phyloP scores from a whole-genome alignment of 2,888 invertebrate genomes.

The Caenorhabditis angaria region DNA sequence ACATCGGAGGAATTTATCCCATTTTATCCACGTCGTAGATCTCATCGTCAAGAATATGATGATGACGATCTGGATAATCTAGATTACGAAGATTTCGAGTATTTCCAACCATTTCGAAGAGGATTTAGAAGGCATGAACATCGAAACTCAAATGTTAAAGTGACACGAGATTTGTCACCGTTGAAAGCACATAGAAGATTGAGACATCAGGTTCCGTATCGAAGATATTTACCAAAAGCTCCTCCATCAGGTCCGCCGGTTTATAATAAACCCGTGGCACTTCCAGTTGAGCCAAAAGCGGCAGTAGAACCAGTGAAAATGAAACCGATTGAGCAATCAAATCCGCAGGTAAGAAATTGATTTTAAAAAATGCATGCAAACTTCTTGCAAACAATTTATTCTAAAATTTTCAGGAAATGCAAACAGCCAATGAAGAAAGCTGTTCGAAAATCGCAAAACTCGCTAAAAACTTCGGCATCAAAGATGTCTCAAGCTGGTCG shows the following conservation, averaged over 20 bases:
- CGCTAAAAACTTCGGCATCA: slow-evolving; percentile 44
- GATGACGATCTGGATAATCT: too few relatives aligned
- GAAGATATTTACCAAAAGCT: slow-evolving; percentile 15
- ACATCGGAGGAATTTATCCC: too few relatives aligned
- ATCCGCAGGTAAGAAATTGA: slow-evolving; percentile 13
- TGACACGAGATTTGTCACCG: slow-evolving; percentile 26
- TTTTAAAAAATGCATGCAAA: too few relatives aligned
- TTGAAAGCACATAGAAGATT: slow-evolving; percentile 21
- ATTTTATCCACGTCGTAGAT: neutral
- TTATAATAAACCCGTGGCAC: neutral
- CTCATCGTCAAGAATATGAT: neutral
- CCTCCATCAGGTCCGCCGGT: neutral
- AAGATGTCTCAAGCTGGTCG: slow-evolving; percentile 48
- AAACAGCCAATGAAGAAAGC: slow-evolving; percentile 45
- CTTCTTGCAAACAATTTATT: neutral
- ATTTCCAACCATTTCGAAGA: neutral
- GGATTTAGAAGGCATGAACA: too few relatives aligned
- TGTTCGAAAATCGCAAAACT: slow-evolving; percentile 42
- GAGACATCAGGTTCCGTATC: slow-evolving; percentile 14
- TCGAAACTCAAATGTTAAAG: slow-evolving; percentile 19
- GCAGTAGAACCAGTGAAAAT: slow-evolving; percentile 22
- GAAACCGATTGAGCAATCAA: slow-evolving; percentile 36
- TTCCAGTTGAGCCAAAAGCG: neutral
- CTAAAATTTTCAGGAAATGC: slow-evolving; percentile 28
- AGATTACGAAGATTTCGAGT: slow-evolving; percentile 18